Evolutionary conservation across 2,888 invertebrate species (phyloP).

Genomic region (Plagodis pulveraria): DNA sequence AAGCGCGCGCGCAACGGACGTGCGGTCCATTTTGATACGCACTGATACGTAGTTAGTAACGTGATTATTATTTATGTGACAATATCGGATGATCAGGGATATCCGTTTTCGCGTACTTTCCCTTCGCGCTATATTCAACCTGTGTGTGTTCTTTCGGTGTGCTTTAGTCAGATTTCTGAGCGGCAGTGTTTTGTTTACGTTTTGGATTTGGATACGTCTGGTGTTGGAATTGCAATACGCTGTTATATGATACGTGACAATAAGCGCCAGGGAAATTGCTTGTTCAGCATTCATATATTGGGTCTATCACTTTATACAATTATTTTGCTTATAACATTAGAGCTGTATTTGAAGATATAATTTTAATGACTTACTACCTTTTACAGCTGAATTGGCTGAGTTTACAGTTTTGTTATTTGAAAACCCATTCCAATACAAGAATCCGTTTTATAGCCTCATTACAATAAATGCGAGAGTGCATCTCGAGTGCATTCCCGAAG

Average conservation of each 20-base stretch:
- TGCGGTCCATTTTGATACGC: constrained; percentile 37
- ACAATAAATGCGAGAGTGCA: constrained; percentile 49
- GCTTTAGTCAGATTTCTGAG: constrained; percentile 42
- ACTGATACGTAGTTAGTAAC: constrained; percentile 16
- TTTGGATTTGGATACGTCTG: constrained; percentile 17
- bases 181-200: constrained; percentile 27
- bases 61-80: constrained; percentile 8
- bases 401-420: constrained; percentile 6
- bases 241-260: constrained; percentile 21
- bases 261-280: neutral
- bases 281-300: too few species aligned
- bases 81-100: too few species aligned
- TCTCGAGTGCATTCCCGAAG: constrained; percentile 61
- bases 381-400: neutral
- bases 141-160: constrained; percentile 27
- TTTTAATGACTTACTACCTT: neutral
- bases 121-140: constrained; percentile 12
- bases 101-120: constrained; percentile 32
- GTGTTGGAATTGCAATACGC: constrained; percentile 13
- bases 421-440: constrained; percentile 15
- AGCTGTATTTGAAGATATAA: neutral
- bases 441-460: constrained; percentile 35
- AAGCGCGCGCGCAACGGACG: constrained; percentile 74
- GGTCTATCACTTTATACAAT: too few species aligned
- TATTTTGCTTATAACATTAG: neutral